Percentiles rank a stretch among this genome's conserved stretches.
phyloP scores from a whole-genome alignment of 2,113 vertebrate genomes.

The Sapajus apella region DNA sequence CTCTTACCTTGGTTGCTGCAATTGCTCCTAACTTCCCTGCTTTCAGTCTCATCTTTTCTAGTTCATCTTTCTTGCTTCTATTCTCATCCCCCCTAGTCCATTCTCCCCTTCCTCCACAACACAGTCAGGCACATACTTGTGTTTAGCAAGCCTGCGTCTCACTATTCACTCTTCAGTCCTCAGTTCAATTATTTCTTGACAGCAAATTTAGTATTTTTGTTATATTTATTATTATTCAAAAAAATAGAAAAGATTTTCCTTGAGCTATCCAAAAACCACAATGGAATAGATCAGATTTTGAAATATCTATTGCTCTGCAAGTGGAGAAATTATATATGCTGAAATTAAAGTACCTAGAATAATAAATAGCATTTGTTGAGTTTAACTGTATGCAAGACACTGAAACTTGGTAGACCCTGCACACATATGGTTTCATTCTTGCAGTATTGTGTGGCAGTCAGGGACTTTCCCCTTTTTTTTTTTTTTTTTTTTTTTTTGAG shows the following conservation, averaged over 20 bases:
- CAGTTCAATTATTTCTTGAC: not conserved
- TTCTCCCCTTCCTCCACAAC: not conserved
- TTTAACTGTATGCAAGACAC: not conserved
- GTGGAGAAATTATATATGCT: not conserved
- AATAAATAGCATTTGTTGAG: not conserved
- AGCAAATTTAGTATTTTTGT: not conserved
- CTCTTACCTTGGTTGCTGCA: not conserved
- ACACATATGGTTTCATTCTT: accelerated
- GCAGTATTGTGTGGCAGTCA: not conserved
- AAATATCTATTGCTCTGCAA: conserved; percentile 18
- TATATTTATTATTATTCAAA: conserved; percentile 16
- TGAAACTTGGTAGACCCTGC: not conserved
- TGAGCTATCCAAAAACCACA: conserved; percentile 1
- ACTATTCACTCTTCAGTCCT: not conserved
- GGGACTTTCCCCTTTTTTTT: not conserved
- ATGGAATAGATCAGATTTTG: conserved; percentile 20
- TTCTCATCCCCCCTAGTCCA: not conserved
- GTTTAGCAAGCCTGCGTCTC: not conserved
- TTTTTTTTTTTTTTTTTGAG: too few relatives aligned
- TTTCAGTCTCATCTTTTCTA: not conserved
- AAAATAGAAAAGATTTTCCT: conserved; percentile 50
- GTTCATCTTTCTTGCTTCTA: not conserved
- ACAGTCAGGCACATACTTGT: not conserved
- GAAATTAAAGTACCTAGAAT: not conserved
- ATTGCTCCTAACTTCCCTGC: not conserved